phyloP scores from a whole-genome alignment of 2,888 invertebrate species.

The Allygus modestus region DNA sequence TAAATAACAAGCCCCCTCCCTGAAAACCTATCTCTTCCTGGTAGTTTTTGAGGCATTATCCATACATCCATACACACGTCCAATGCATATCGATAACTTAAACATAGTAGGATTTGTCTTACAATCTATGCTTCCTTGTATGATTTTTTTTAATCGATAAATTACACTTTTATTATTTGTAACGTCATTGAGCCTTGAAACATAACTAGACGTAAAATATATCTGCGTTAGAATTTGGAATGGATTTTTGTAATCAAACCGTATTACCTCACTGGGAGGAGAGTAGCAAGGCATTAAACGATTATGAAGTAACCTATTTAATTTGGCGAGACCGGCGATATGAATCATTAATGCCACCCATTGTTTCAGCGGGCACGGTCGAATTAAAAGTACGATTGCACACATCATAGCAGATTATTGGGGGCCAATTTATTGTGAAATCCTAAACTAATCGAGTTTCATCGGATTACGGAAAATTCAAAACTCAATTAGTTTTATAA shows the following conservation, averaged over 20 bases:
- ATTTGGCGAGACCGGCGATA: not conserved
- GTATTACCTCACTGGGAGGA: not conserved
- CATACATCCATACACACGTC: no score
- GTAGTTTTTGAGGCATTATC: no score
- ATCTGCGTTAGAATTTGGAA: not conserved
- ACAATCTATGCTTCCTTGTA: no score
- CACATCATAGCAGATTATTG: conserved; percentile 36
- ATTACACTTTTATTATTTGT: no score
- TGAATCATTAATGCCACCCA: conserved; percentile 26
- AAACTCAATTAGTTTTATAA: conserved; percentile 59
- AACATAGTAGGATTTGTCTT: no score
- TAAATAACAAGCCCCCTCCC: no score
- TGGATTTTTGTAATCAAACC: not conserved
- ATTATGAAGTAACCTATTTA: conserved; percentile 24
- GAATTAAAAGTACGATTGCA: conserved; percentile 51
- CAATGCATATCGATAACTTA: no score
- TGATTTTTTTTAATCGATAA: no score
- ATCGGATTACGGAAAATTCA: conserved; percentile 34
- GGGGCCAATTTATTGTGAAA: conserved; percentile 52
- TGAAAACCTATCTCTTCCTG: no score
- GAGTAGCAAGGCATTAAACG: not conserved
- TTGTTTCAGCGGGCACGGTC: not conserved
- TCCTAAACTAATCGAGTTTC: conserved; percentile 44
- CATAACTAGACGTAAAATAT: no score
- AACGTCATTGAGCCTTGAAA: no score